Evolutionary conservation across 2,113 vertebrate species (phyloP).

Genomic region (Pleuronectes platessa): DNA sequence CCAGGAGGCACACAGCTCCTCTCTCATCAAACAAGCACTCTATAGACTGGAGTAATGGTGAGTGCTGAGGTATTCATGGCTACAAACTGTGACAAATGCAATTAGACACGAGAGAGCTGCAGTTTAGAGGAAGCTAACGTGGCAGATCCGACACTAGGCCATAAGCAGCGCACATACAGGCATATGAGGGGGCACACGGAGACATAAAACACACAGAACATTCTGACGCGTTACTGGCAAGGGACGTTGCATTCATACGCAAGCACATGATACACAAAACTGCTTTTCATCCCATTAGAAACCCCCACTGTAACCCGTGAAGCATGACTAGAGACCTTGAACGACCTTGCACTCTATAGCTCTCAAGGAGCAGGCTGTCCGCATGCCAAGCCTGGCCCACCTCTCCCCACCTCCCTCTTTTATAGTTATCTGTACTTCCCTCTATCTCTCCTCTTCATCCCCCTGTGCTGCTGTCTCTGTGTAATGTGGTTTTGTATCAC

Average conservation of each 20-base stretch:
- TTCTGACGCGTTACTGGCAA: background rate
- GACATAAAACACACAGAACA: background rate
- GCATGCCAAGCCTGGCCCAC: slow-evolving; percentile 60
- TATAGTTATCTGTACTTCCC: slow-evolving; percentile 53
- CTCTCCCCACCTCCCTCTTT: slow-evolving; percentile 20
- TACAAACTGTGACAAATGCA: slow-evolving; percentile 69
- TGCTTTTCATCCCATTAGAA: slow-evolving; percentile 28
- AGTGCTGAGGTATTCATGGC: slow-evolving; percentile 37
- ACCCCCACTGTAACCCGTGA: slow-evolving; percentile 41
- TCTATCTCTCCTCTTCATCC: slow-evolving; percentile 53
- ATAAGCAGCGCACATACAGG: slow-evolving; percentile 31
- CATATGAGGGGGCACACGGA: background rate
- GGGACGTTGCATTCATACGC: background rate
- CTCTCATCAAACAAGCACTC: slow-evolving; percentile 29
- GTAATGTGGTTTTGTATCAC: slow-evolving; percentile 65
- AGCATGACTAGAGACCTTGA: slow-evolving; percentile 69
- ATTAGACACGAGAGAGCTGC: slow-evolving; percentile 54
- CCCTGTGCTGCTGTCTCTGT: slow-evolving; percentile 37
- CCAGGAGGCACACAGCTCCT: slow-evolving; percentile 14
- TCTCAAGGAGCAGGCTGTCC: slow-evolving; percentile 49
- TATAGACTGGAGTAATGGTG: slow-evolving; percentile 28
- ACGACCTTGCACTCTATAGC: slow-evolving; percentile 66
- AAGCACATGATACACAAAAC: slow-evolving; percentile 11
- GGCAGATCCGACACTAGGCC: slow-evolving; percentile 33
- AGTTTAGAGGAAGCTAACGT: slow-evolving; percentile 30